phyloP scores from a whole-genome alignment of 2,113 vertebrate species.

The Acrocephalus kingi region DNA sequence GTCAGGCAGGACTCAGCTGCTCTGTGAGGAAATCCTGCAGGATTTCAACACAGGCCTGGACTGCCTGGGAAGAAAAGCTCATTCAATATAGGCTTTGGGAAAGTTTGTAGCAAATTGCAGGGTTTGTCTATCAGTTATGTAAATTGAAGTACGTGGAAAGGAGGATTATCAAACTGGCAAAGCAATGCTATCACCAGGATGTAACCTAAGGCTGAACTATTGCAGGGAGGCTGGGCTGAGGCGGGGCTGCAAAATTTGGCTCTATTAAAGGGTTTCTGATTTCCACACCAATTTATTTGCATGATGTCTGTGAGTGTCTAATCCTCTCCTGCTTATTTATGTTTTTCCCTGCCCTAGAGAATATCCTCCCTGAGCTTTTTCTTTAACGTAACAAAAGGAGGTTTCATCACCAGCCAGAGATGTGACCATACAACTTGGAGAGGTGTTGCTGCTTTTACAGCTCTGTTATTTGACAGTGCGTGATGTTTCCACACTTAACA shows the following conservation, averaged over 20 bases:
- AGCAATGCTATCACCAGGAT: not conserved
- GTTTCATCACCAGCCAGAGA: not conserved
- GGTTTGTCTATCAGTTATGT: not conserved
- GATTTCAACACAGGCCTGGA: not conserved
- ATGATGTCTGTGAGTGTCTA: not conserved
- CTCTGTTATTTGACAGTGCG: not conserved
- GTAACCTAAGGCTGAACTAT: not conserved
- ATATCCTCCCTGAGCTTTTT: not conserved
- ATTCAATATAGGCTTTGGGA: not conserved
- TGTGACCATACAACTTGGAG: not conserved
- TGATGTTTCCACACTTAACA: slow-evolving; percentile 16
- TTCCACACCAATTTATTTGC: not conserved
- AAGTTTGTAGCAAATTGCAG: not conserved
- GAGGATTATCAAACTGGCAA: not conserved
- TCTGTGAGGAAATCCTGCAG: not conserved
- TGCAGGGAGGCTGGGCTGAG: not conserved
- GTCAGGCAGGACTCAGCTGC: not conserved
- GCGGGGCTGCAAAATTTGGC: not conserved
- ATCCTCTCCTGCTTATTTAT: not conserved
- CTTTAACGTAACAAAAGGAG: not conserved
- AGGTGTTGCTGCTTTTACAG: not conserved
- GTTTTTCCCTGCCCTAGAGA: not conserved
- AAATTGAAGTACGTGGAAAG: not conserved
- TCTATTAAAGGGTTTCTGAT: not conserved
- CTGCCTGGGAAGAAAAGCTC: not conserved